Conservation (phyloP, 2,113 vertebrate species). For the Calidris pygmaea region DNA sequence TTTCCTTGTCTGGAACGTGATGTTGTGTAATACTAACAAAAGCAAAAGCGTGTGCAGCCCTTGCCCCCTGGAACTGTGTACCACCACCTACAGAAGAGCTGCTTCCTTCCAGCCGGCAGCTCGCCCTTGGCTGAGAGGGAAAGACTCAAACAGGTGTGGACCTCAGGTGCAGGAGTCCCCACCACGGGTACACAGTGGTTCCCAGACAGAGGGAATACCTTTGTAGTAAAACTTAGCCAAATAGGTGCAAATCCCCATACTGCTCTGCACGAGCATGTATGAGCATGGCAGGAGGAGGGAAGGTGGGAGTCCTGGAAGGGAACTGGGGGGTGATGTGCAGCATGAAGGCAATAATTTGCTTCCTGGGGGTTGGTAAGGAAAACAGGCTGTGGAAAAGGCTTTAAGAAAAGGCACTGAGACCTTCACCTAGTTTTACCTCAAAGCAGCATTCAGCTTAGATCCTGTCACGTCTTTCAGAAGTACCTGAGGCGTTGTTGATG, state of each 20-base stretch:
- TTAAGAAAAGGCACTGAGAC: neutral
- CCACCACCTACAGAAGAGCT: neutral
- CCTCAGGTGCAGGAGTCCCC: neutral
- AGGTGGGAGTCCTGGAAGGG: neutral
- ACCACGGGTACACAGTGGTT: fast-evolving
- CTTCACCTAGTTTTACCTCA: slow-evolving; percentile 35
- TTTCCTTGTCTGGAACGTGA: neutral
- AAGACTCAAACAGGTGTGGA: fast-evolving
- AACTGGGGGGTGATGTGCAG: fast-evolving
- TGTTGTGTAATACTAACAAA: neutral
- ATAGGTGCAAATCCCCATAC: fast-evolving
- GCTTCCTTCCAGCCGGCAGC: neutral
- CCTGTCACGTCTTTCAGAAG: neutral
- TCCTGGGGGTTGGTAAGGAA: fast-evolving
- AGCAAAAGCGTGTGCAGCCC: neutral
- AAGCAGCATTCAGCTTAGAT: neutral
- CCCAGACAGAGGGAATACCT: neutral
- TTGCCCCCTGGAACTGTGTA: neutral
- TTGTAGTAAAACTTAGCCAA: neutral
- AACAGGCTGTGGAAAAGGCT: neutral
- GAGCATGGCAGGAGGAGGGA: neutral
- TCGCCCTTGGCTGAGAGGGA: neutral
- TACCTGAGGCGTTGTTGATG: slow-evolving; percentile 6
- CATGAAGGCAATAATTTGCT: neutral
- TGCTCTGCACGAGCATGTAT: neutral